Percentiles rank a stretch among this genome's conserved stretches.
These are phyloP conservation scores for Sitta carolinensis DNA, from an alignment of 2,797 vertebrate genomes.

Conservation along the genomic window DNA sequence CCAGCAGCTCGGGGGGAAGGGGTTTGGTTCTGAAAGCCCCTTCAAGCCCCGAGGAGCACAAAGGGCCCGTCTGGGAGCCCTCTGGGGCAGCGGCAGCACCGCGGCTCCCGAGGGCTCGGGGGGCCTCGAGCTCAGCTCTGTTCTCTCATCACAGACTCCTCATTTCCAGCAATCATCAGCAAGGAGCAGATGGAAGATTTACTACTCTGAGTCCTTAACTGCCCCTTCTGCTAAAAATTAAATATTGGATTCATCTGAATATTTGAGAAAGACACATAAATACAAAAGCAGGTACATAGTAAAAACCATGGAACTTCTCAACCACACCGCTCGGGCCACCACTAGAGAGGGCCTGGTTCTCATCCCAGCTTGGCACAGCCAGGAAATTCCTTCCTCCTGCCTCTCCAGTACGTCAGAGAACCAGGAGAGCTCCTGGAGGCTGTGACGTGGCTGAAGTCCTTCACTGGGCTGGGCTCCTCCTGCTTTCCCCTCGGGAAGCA, in stretches of 20 bases:
- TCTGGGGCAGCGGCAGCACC: too few relatives aligned
- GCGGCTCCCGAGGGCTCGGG: rapidly evolving
- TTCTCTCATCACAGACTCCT: not conserved
- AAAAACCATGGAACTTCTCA: constrained; percentile 15
- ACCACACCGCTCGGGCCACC: not conserved
- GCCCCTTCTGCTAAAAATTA: constrained; percentile 55
- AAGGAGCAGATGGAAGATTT: not conserved
- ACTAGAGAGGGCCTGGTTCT: not conserved
- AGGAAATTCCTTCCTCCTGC: not conserved
- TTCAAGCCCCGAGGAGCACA: not conserved
- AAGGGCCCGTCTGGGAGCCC: not conserved
- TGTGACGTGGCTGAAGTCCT: not conserved
- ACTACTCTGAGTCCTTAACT: not conserved
- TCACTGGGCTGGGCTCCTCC: not conserved
- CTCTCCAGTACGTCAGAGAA: not conserved
- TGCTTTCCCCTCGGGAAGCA: not conserved
- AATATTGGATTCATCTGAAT: constrained; percentile 55
- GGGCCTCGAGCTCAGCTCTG: not conserved
- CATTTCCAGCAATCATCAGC: not conserved
- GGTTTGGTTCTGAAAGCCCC: not conserved
- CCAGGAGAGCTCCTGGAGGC: not conserved
- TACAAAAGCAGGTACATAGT: constrained; percentile 63
- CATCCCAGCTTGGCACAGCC: constrained; percentile 11
- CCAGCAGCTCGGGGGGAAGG: rapidly evolving
- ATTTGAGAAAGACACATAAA: constrained; percentile 68